Evolutionary conservation across 2,888 invertebrate genomes (phyloP), one percentile per base, ranked within the genome.

Genomic region (Eucera pruinosa): DNA sequence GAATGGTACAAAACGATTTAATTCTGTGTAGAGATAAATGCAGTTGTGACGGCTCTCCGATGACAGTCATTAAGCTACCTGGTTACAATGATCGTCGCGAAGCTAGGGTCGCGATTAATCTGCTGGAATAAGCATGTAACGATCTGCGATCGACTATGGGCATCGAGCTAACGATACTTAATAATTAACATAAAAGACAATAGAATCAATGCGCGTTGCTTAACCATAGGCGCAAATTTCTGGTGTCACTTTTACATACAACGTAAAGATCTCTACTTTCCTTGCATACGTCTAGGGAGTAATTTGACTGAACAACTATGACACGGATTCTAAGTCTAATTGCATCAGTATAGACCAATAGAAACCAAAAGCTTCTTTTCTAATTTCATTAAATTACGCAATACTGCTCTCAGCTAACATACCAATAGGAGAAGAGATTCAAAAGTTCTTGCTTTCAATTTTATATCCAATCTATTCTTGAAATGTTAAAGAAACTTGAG

Each of bases 171-270:
- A 61, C 52, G 61, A 73, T 57, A 62, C 61, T n/a, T 18, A 36
- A 33, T 55, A 75, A 81, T 86, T 84, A 86, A 80, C 85, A 81
- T 80, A 84, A 64, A 73, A 84, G 77, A 86, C 85, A 85, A 85
- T 85, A 55, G 82, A 20, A 54, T 48, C 69, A 62, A 67, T 50
- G 45, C 61, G 62, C 68, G 72, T 75, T 70, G 58, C 48, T 52
- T 68, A 78, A 80, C 80, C 68, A 78, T 78, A 11, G 13, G 71
- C 64, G 67, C 58, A 76, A 72, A 83, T 84, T 83, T 87, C 82
- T 69, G 81, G 83, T 79, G 78, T 76, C 75, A 58, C 69, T 33
- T 77, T 57, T 72, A 65, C 65, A 66, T 45, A 48, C 68, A 23
- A 36, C 58, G 30, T 47, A 41, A 61, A 15, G 11, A 18, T 50